Base-by-base conservation (phyloP, 2,888 invertebrate genomes). In the Plusia festucae region DNA sequence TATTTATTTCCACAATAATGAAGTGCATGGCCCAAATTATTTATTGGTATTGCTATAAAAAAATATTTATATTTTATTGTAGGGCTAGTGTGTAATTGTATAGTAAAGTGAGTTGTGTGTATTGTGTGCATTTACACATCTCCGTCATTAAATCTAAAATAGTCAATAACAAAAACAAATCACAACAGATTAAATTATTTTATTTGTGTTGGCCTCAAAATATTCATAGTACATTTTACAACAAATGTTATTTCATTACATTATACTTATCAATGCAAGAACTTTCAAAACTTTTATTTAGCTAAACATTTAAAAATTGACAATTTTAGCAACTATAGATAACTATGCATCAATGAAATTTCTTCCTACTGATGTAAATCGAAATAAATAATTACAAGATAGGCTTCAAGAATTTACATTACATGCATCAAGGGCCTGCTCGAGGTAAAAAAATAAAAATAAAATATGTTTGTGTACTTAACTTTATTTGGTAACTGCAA, bases 261-360 rank as follows among this genome's bases (percentile, higher is more conserved):
- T 87, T 88, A 90, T 87, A 88, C 87, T 89, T 91, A 90, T 89
- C 86, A 91, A 91, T 90, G 92, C 88, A 88, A 92, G 89, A 90
- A 90, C 84, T 86, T 86, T 83, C 82, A 83, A 87, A 91, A 90
- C 78, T 68, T 82, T 89, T 84, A 82, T 82, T 86, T 90, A 88
- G 92, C 89, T 93, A 93, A 90, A 92, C 86, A 90, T 93, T 93
- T 92, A 89, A 88, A 93, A 94, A 94, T 94, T 94, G 94, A 93
- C 94, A 91, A 91, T 89, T 89, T 90, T 89, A 90, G 89, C 91
- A 73, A 78, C 80, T 79, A 79, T 78, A 78, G 61, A 66, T 70
- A 78, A 64, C 51, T 73, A 74, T 77, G 68, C 65, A 60, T 66
- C 46, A 61, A 71, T 68, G 58, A 75, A 65, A 58, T 44, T 65